Evolutionary conservation across 2,797 vertebrate species (phyloP), one percentile per base, ranked within the genome.

Genomic region (Danio kyathit): DNA sequence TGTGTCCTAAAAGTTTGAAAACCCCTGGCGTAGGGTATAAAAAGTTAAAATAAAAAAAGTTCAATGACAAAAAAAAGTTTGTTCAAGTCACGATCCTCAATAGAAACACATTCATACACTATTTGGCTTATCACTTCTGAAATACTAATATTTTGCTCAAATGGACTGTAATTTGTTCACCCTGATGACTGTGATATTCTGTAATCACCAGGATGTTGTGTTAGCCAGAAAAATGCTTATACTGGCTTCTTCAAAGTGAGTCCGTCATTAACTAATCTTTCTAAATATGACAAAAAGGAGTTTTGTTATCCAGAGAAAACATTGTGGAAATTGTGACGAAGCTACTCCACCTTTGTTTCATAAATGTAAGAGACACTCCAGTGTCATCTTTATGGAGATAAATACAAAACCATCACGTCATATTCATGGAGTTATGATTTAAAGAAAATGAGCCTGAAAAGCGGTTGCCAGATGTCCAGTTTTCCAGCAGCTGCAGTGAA

Each of bases 401-500:
- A 48, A 29, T 17, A 13, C n/a, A 0, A 19, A 48, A 14, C 2
- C 8, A 11, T 19, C 0, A 8, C n/a, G 41, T 46, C 49, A 43
- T 3, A 8, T 8, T 43, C 7, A 72, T 41, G 7, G 57, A 63
- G 72, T 38, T 61, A 63, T 48, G 11, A 61, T 61, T 43, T 48
- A 57, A 46, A 60, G 56, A 48, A 74, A 74, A 46, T 29, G 12
- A 46, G 54, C 52, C 56, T 21, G 9, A 40, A 61, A 48, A 60
- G 44, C 44, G 17, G 19, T 21, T 41, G 49, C 61, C 61, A 64
- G 10, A 43, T 12, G 40, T 72, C 52, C 46, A 38, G 44, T 29
- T 61, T 61, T 61, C 72, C 72, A 49, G 49, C 67, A 54, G 51
- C 38, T 41, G 38, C 16, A 66, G 54, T n/a, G 54, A 16, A 44